phyloP scores from a whole-genome alignment of 2,888 invertebrate species.

The Lasioglossum lativentre region DNA sequence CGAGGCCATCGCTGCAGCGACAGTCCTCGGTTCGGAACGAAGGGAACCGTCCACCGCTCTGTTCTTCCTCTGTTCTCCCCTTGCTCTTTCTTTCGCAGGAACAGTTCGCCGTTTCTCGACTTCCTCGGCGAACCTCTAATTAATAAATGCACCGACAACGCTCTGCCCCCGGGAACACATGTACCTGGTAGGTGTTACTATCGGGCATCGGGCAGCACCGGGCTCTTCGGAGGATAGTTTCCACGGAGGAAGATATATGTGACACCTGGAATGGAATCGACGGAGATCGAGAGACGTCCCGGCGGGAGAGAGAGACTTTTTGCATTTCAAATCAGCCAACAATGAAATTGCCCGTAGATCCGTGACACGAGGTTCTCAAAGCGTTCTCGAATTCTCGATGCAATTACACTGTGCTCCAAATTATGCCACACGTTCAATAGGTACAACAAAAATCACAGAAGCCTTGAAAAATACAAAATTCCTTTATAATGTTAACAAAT shows the following conservation, averaged over 20 bases:
- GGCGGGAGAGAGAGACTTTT: constrained; percentile 8
- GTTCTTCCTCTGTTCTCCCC: not conserved
- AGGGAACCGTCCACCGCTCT: constrained; percentile 15
- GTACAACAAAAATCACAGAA: not conserved
- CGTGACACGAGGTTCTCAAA: not conserved
- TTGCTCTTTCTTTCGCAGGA: not conserved
- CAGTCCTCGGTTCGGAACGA: constrained; percentile 32
- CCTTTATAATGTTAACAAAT: not conserved
- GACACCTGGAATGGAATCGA: constrained; percentile 41
- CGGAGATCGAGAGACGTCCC: constrained; percentile 14
- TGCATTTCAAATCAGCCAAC: constrained; percentile 35
- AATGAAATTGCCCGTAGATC: constrained; percentile 2
- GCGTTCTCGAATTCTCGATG: not conserved
- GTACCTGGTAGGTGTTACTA: constrained; percentile 68
- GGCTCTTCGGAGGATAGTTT: constrained; percentile 36
- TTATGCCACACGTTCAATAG: not conserved
- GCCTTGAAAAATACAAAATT: not conserved
- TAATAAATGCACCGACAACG: constrained; percentile 79
- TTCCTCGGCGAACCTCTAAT: constrained; percentile 77
- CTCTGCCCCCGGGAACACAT: constrained; percentile 66
- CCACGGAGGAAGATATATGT: constrained; percentile 53
- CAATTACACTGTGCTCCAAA: not conserved
- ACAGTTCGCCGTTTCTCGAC: constrained; percentile 15
- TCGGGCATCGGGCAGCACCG: constrained; percentile 46
- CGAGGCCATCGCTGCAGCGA: constrained; percentile 35